Percentiles rank a stretch among this genome's conserved stretches.
These are phyloP conservation scores for Nycteola revayana DNA, from an alignment of 2,888 invertebrate genomes.

Conservation along the genomic window DNA sequence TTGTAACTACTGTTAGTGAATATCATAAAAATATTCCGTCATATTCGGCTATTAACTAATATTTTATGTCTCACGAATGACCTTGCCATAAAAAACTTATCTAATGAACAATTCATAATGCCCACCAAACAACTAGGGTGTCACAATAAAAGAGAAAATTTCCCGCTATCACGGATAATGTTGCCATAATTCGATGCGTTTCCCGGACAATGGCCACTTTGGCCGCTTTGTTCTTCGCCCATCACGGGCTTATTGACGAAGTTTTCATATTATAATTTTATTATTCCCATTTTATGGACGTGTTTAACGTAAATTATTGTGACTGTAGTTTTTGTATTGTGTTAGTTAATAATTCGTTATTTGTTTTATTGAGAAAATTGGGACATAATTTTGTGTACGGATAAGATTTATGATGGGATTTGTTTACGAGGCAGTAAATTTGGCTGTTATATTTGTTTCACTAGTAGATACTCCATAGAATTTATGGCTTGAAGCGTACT, in stretches of 20 bases:
- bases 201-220: constrained; percentile 43
- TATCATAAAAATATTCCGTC: constrained; percentile 19
- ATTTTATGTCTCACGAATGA: too few species aligned
- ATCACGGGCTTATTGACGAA: constrained; percentile 49
- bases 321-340: constrained; percentile 34
- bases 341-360: constrained; percentile 27
- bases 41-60: constrained; percentile 29
- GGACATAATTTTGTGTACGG: constrained; percentile 17
- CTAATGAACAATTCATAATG: constrained; percentile 21
- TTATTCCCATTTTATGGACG: constrained; percentile 46
- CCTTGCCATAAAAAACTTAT: constrained; percentile 33
- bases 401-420: constrained; percentile 4
- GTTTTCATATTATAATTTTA: constrained; percentile 51
- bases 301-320: constrained; percentile 53
- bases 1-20: too few species aligned
- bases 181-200: constrained; percentile 43
- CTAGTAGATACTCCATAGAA: too few species aligned
- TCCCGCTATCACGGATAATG: constrained; percentile 35
- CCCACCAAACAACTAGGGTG: constrained; percentile 32
- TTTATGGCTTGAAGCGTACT: too few species aligned
- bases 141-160: constrained; percentile 28
- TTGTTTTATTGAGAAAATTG: constrained; percentile 22
- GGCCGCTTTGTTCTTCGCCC: constrained; percentile 36
- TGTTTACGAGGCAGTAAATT: too few species aligned
- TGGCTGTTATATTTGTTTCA: too few species aligned